phyloP scores from a whole-genome alignment of 2,888 invertebrate species.

The Saturnia pavonia region DNA sequence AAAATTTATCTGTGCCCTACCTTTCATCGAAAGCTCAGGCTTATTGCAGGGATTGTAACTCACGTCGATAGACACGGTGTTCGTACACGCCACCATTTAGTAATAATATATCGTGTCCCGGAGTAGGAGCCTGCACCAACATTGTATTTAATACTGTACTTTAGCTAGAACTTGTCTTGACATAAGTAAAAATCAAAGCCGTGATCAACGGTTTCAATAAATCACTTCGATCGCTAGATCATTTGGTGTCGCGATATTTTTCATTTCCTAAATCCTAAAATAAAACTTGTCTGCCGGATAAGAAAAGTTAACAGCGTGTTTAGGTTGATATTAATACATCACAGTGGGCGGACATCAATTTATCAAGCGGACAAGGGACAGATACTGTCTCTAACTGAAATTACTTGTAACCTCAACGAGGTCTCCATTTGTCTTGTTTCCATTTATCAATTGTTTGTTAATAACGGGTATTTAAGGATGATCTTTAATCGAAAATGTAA shows the following conservation, averaged over 20 bases:
- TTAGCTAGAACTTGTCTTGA: not conserved
- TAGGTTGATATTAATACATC: slow-evolving; percentile 58
- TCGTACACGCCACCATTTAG: no score
- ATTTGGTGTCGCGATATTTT: not conserved
- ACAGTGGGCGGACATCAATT: slow-evolving; percentile 54
- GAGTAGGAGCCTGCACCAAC: not conserved
- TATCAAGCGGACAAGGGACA: slow-evolving; percentile 59
- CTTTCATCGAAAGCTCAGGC: no score
- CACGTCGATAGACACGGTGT: no score
- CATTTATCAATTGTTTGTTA: slow-evolving; percentile 51
- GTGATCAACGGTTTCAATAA: not conserved
- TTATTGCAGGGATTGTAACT: no score
- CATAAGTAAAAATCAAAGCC: not conserved
- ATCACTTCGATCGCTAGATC: not conserved
- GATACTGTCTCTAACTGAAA: slow-evolving; percentile 39
- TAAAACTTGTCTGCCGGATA: slow-evolving; percentile 36
- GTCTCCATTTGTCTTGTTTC: slow-evolving; percentile 47
- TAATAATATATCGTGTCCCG: not conserved
- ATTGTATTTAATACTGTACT: not conserved
- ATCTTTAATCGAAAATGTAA: not conserved
- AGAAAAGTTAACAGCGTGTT: slow-evolving; percentile 51
- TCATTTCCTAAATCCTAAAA: slow-evolving; percentile 28
- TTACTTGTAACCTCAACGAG: slow-evolving; percentile 54
- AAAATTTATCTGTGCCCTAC: no score
- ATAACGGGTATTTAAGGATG: slow-evolving; percentile 27